phyloP scores from a whole-genome alignment of 2,797 vertebrate species.

The Centroberyx gerrardi region DNA sequence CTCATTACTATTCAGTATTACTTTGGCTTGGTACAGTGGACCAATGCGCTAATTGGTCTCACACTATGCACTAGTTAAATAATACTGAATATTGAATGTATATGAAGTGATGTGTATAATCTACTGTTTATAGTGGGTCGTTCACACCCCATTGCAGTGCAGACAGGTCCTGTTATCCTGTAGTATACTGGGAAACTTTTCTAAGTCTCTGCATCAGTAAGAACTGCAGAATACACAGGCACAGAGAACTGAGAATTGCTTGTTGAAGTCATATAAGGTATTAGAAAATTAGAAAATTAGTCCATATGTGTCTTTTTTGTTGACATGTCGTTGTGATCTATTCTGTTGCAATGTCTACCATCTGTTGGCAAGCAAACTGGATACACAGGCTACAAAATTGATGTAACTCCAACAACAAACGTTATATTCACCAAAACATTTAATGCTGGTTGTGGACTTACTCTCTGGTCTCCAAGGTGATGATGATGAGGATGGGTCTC shows the following conservation, averaged over 20 bases:
- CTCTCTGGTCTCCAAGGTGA: conserved; percentile 97
- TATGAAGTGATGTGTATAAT: too few relatives aligned
- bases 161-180: background rate
- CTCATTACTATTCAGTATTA: background rate
- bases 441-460: conserved; percentile 81
- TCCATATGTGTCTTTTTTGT: background rate
- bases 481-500: conserved; percentile 98
- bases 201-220: background rate
- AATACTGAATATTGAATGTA: too few relatives aligned
- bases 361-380: too few relatives aligned
- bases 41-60: background rate
- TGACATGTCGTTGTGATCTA: too few relatives aligned
- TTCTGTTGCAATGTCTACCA: too few relatives aligned
- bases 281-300: too few relatives aligned
- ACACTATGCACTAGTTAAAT: too few relatives aligned
- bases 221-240: background rate
- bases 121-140: too few relatives aligned
- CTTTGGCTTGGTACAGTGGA: background rate
- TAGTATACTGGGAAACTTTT: background rate
- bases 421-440: background rate
- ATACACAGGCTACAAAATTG: too few relatives aligned
- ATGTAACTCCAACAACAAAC: too few relatives aligned
- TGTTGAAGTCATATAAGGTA: background rate
- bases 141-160: too few relatives aligned
- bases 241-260: background rate